These are phyloP conservation scores for Drosophila mauritiana DNA, from an alignment of 1,140 invertebrate species.

Conservation along the genomic window DNA sequence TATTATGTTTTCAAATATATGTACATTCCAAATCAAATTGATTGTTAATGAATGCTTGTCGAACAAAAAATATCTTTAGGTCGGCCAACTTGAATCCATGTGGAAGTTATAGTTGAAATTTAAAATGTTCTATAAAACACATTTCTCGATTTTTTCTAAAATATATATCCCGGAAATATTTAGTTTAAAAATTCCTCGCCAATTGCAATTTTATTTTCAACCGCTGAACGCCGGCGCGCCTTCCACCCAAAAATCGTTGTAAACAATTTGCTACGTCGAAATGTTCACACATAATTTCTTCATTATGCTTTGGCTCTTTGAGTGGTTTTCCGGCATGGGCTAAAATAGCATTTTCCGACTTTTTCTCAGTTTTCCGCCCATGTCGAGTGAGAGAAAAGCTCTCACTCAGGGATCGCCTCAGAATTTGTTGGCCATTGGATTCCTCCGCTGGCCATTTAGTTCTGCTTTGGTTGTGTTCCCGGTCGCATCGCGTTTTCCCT, in stretches of 20 bases:
- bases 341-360: constrained; percentile 56
- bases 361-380: constrained; percentile 47
- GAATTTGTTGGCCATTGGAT: constrained; percentile 40
- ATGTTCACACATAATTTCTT: constrained; percentile 16
- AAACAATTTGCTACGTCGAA: constrained; percentile 29
- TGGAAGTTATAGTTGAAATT: too few relatives aligned
- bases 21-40: too few relatives aligned
- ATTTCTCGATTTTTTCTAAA: neutral
- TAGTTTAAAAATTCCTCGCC: neutral
- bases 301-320: constrained; percentile 39
- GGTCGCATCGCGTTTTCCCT: constrained; percentile 45
- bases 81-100: too few relatives aligned
- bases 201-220: constrained; percentile 31
- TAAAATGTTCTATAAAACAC: too few relatives aligned
- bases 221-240: constrained; percentile 42
- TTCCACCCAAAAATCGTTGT: constrained; percentile 12
- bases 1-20: neutral
- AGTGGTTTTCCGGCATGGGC: constrained; percentile 52
- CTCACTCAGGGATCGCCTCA: constrained; percentile 27
- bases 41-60: too few relatives aligned
- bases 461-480: constrained; percentile 73
- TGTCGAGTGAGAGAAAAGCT: constrained; percentile 50
- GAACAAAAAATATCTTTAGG: too few relatives aligned
- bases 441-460: constrained; percentile 56
- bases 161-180: neutral